These are phyloP conservation scores for Ischnus inquisitorius DNA, from an alignment of 2,888 invertebrate genomes.

Conservation along the genomic window DNA sequence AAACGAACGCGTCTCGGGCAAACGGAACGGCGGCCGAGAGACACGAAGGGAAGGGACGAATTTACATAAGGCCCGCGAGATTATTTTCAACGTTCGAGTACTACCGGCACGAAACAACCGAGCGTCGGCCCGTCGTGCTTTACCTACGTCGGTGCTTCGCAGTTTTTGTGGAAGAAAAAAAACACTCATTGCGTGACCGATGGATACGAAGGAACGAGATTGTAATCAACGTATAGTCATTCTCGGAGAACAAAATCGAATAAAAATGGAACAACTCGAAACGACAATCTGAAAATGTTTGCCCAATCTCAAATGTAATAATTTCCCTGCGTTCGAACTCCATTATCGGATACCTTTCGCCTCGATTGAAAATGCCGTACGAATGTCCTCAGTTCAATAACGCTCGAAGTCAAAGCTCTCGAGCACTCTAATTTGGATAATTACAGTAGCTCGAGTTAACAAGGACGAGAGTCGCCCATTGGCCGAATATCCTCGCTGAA, in stretches of 20 bases:
- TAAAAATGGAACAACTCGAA: no score
- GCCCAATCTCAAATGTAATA: no score
- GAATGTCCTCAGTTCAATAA: not conserved
- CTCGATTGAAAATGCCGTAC: not conserved
- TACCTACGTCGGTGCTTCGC: not conserved
- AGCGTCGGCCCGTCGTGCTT: not conserved
- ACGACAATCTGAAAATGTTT: no score
- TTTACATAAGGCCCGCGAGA: conserved; percentile 12
- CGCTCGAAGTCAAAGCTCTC: conserved; percentile 15
- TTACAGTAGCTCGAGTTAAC: conserved; percentile 31
- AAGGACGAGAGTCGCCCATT: conserved; percentile 42
- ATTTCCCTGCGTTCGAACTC: no score
- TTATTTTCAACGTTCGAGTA: not conserved
- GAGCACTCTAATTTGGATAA: conserved; percentile 63
- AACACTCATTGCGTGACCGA: not conserved
- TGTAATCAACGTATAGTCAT: not conserved
- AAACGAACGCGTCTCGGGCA: conserved; percentile 54
- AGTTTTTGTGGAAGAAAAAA: not conserved
- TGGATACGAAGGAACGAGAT: not conserved
- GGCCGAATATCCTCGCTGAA: conserved; percentile 33
- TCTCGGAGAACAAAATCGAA: not conserved
- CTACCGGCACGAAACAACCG: not conserved
- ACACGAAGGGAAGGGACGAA: not conserved
- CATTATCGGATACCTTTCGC: not conserved
- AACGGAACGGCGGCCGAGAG: not conserved